Base-by-base conservation (phyloP, 1,140 invertebrate genomes). In the Caenorhabditis brenneri region DNA sequence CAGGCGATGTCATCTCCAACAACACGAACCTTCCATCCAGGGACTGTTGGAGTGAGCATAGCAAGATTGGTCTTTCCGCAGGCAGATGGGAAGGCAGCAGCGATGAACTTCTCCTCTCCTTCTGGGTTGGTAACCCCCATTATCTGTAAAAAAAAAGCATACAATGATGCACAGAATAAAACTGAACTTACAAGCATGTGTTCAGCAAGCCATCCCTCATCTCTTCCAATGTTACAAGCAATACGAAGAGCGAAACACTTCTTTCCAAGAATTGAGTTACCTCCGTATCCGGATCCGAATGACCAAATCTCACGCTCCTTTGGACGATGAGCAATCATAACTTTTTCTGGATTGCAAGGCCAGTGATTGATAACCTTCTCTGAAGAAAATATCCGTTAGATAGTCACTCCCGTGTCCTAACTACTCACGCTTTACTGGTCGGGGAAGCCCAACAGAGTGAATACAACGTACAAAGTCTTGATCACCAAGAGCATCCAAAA, bases 261-360 rank as follows among this genome's bases (percentile, higher is more conserved):
- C 92, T 99, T 99, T 19, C 97, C 97, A 49, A 99, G 91, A 19
- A 99, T 91, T 16, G 96, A 98, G 92, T 99, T 99, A 1, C 97
- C 97, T 33, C 97, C 97, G 81, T 87, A 88, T 27, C 86, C 86
- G 87, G 95, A 96, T 0, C 96, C 96, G 89, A 95, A 98, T 7
- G 95, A 96, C 33, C 95, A 94, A 74, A 97, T 96, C 90, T 95
- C 95, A 90, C 95, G 94, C 42, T 84, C 69, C 29, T 81, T 51
- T 24, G 88, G 92, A 90, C 92, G 94, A 91, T 96, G 95, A 19
- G 96, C 91, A 79, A 96, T 95, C 79, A 97, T 94, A 7, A 95
- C 95, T 65, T 94, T 93, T 79, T 95, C 94, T 0, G 97, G 97
- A 92, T 99, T 96, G 90, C 97, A 99, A 0, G 96, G 96, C 97